Percentiles rank a stretch among this genome's conserved stretches.
These are phyloP conservation scores for Chinchilla lanigera DNA, from an alignment of 2,113 vertebrate genomes.

Conservation along the genomic window DNA sequence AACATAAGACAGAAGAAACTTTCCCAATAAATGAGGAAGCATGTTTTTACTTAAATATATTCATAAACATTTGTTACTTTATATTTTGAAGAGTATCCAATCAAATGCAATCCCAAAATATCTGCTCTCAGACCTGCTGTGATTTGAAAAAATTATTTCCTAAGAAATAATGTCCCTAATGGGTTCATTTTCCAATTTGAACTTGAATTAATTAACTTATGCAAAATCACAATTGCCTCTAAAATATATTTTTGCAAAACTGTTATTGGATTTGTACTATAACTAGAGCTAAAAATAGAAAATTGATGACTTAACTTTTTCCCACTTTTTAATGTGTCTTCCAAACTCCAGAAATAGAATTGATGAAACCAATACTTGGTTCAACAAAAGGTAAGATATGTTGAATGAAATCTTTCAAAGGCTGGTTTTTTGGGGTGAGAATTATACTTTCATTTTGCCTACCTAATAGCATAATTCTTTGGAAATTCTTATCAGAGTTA, in stretches of 20 bases:
- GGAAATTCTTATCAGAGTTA: conserved; percentile 59
- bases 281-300: conserved; percentile 59
- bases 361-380: conserved; percentile 39
- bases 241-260: conserved; percentile 65
- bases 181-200: conserved; percentile 69
- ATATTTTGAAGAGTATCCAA: conserved; percentile 63
- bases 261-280: conserved; percentile 60
- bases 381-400: conserved; percentile 55
- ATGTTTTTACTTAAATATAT: conserved; percentile 43
- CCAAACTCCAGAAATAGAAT: conserved; percentile 63
- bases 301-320: conserved; percentile 52
- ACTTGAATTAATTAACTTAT: conserved; percentile 73
- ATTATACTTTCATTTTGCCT: conserved; percentile 26
- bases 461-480: conserved; percentile 6
- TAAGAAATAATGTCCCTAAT: conserved; percentile 65
- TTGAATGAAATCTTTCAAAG: conserved; percentile 65
- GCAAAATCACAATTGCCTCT: conserved; percentile 63
- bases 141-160: conserved; percentile 59
- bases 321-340: conserved; percentile 43
- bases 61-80: conserved; percentile 48
- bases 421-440: neutral
- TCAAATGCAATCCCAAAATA: conserved; percentile 67
- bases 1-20: neutral
- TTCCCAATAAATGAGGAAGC: neutral
- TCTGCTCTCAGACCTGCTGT: conserved; percentile 56